Percentiles rank a stretch among this genome's conserved stretches.
phyloP scores from a whole-genome alignment of 2,888 invertebrate genomes.

The Uropetala carovei region DNA sequence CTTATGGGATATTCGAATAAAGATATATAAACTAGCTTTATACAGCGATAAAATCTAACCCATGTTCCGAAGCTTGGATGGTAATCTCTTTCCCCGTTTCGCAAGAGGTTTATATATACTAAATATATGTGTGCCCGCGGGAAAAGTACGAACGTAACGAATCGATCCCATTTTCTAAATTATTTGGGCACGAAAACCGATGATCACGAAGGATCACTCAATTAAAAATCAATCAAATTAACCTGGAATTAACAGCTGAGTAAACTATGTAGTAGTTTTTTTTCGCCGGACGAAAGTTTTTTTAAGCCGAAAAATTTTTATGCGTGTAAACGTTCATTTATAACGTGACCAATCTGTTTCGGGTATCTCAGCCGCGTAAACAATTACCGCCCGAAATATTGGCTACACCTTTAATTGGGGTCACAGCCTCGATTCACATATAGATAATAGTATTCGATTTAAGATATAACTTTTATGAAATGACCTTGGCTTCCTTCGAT shows the following conservation, averaged over 20 bases:
- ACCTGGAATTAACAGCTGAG: neutral
- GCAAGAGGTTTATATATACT: too few species aligned
- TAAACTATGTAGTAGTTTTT: too few species aligned
- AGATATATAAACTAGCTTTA: too few species aligned
- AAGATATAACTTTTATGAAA: conserved; percentile 18
- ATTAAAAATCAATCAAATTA: conserved; percentile 28
- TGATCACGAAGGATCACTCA: neutral
- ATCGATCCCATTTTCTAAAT: too few species aligned
- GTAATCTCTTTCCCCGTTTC: too few species aligned
- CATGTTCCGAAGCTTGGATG: too few species aligned
- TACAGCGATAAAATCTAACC: too few species aligned
- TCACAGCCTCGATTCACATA: neutral
- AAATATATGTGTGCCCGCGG: too few species aligned
- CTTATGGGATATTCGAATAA: too few species aligned
- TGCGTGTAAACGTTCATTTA: neutral
- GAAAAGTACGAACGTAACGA: too few species aligned
- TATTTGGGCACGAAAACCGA: neutral
- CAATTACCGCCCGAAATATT: neutral
- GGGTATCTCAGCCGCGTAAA: neutral
- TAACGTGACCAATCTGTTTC: conserved; percentile 12
- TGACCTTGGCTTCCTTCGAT: conserved; percentile 51
- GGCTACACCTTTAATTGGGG: conserved; percentile 20
- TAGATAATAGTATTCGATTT: neutral
- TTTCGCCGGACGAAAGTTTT: too few species aligned
- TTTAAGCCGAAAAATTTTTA: too few species aligned